These are phyloP conservation scores for Tapera naevia DNA, from an alignment of 2,797 vertebrate species.

Conservation along the genomic window DNA sequence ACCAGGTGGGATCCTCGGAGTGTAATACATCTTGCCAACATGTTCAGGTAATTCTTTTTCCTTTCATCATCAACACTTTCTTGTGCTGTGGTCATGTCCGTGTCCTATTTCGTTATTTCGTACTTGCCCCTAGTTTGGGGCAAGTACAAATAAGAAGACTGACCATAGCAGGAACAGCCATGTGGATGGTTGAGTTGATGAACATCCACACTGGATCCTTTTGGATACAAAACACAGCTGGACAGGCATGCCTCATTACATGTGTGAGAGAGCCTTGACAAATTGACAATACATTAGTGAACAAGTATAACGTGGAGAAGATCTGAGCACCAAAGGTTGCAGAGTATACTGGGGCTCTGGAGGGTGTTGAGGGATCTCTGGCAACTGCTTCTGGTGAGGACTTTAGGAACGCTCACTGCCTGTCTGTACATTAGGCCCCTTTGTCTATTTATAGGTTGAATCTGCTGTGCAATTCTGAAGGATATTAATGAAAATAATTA, in stretches of 20 bases:
- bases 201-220: not conserved
- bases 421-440: not conserved
- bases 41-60: conserved; percentile 88
- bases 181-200: not conserved
- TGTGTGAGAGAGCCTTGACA: not conserved
- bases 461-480: not conserved
- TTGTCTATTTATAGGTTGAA: not conserved
- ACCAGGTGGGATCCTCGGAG: conserved; percentile 89
- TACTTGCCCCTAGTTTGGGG: too few relatives aligned
- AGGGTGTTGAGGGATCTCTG: not conserved
- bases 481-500: not conserved
- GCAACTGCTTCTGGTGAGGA: not conserved
- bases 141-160: not conserved
- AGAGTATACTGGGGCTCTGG: not conserved
- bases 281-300: not conserved
- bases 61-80: not conserved
- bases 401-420: not conserved
- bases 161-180: not conserved
- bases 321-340: not conserved
- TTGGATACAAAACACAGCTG: not conserved
- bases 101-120: too few relatives aligned
- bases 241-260: not conserved
- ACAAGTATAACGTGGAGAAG: not conserved
- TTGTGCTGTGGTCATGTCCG: not conserved
- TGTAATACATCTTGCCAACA: conserved; percentile 90